Evolutionary conservation across 2,113 vertebrate species (phyloP).

Genomic region (Suncus etruscus): DNA sequence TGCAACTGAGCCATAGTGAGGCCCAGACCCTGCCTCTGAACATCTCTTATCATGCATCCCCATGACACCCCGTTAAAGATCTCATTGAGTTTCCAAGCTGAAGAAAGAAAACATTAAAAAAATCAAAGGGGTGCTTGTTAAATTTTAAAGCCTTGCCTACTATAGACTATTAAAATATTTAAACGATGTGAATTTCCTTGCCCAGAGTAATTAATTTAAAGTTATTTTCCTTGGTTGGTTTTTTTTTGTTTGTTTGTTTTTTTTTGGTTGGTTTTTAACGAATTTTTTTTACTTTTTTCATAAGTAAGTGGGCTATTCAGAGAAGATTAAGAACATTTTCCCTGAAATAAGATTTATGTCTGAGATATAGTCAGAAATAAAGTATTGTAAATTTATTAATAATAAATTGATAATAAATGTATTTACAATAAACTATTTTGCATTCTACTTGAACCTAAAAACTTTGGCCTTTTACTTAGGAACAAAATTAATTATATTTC

Average conservation of each 20-base stretch:
- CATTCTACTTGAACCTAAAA: conserved; percentile 3
- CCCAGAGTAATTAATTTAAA: background rate
- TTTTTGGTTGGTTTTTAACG: background rate
- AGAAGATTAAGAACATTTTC: background rate
- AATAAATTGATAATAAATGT: background rate
- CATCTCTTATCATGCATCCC: background rate
- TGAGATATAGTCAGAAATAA: background rate
- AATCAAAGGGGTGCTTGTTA: background rate
- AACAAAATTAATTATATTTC: background rate
- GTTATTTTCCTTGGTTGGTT: conserved; percentile 6
- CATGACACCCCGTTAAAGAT: conserved; percentile 39
- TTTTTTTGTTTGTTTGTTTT: too few species aligned
- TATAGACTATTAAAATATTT: conserved; percentile 5
- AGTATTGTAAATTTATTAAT: background rate
- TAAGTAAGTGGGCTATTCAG: background rate
- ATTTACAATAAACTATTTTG: background rate
- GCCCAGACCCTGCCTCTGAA: background rate
- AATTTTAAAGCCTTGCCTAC: conserved; percentile 9
- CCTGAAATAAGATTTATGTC: conserved; percentile 4
- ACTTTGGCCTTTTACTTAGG: conserved; percentile 15
- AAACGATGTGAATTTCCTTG: conserved; percentile 17
- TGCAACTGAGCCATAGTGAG: background rate
- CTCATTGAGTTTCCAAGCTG: conserved; percentile 60
- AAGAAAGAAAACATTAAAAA: conserved; percentile 74
- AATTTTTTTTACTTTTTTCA: background rate